Base-by-base conservation (phyloP, 2,113 vertebrate species). In the Callorhinus ursinus region DNA sequence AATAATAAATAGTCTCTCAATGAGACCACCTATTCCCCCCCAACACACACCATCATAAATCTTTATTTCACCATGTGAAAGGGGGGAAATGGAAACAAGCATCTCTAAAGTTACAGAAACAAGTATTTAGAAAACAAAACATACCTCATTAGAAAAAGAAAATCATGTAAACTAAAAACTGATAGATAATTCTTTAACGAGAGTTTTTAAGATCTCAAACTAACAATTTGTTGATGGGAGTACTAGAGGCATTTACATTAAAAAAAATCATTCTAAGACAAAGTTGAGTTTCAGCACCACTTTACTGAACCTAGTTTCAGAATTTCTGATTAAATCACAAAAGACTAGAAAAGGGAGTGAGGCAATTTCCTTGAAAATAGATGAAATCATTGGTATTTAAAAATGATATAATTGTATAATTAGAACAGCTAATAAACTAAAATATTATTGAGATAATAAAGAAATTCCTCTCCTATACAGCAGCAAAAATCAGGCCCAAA, bases 391-490 rank as follows among this genome's bases (percentile, higher is more conserved):
- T 92, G 10, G 31, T 42, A 67, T 90, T 84, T 84, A 22, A 72
- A 76, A 81, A 84, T 59, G 3, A 69, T 31, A 24, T 61, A 19
- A 74, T 13, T 80, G 7, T 21, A 16, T 51, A 74, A 93, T 72
- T 53, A 87, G 26, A 81, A 82, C 77, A 90, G 4, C 28, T 53
- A 71, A 82, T 92, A 72, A 79, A 8, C 4, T 39, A 71, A 87
- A 93, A 76, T 76, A 88, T 11, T 90, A 59, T 19, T 84, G 55
- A 96, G 83, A 76, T 86, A 93, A 84, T 51, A 53, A 90, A 24
- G 59, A 53, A 92, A 86, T 65, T 76, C 2, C 19, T 93, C 13
- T 86, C 2, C 31, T 46, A 24, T 14, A 61, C 7, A 63, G 36
- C 14, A 82, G 12, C 59, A 79, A 90, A 80, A 97, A 59, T 72